phyloP scores from a whole-genome alignment of 1,140 invertebrate genomes.

The Drosophila serrata region DNA sequence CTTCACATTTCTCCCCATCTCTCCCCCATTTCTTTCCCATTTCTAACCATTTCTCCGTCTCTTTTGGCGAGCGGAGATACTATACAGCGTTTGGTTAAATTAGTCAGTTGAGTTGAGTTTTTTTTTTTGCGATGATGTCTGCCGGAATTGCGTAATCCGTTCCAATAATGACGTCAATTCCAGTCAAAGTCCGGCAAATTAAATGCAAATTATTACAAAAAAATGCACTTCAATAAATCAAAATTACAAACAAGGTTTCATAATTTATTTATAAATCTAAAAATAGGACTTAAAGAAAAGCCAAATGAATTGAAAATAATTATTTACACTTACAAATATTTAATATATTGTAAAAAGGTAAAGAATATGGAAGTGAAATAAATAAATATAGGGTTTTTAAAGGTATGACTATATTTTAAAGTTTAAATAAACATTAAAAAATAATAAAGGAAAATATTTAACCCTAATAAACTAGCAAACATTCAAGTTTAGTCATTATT shows the following conservation, averaged over 20 bases:
- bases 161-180: conserved; percentile 61
- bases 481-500: too few species aligned
- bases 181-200: conserved; percentile 1
- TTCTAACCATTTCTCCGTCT: conserved; percentile 25
- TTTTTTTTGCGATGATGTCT: conserved; percentile 18
- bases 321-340: background rate
- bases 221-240: background rate
- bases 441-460: too few species aligned
- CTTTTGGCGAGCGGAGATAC: conserved; percentile 37
- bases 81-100: conserved; percentile 58
- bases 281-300: background rate
- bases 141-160: conserved; percentile 68
- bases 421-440: background rate
- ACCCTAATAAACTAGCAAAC: too few species aligned
- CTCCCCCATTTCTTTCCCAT: conserved; percentile 5
- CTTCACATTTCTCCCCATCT: conserved; percentile 13
- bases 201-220: conserved; percentile 31
- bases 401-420: background rate
- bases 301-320: background rate
- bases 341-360: background rate
- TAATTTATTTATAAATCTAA: background rate
- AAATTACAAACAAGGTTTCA: too few species aligned
- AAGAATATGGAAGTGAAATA: background rate
- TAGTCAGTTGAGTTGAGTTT: conserved; percentile 44
- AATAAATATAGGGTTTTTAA: background rate